Percentiles rank a stretch among this genome's conserved stretches.
These are phyloP conservation scores for Lithobates pipiens DNA, from an alignment of 2,797 vertebrate species.

Conservation along the genomic window DNA sequence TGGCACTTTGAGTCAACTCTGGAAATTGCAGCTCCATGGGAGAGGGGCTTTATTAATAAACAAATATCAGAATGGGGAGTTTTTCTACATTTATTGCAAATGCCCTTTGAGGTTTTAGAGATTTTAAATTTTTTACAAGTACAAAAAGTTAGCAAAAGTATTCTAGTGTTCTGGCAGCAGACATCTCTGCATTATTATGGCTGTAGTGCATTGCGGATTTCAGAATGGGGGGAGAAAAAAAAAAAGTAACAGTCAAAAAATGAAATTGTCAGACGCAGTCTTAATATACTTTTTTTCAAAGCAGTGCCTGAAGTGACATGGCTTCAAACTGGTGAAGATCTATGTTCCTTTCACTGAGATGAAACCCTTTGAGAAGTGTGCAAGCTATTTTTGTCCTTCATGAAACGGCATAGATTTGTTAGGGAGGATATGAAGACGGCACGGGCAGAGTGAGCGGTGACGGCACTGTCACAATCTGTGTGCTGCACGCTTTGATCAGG, in stretches of 20 bases:
- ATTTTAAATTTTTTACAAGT: neutral
- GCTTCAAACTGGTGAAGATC: conserved; percentile 9
- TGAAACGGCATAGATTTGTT: conserved; percentile 31
- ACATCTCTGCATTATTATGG: neutral
- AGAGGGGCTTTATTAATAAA: neutral
- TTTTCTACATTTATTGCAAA: neutral
- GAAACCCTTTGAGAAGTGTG: conserved; percentile 38
- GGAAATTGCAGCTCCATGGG: neutral
- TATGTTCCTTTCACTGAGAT: conserved; percentile 28
- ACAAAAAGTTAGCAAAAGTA: neutral
- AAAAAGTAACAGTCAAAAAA: conserved; percentile 2
- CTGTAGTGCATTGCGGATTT: neutral
- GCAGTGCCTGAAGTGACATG: conserved; percentile 19
- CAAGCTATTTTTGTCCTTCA: conserved; percentile 47
- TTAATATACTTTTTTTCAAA: conserved; percentile 45
- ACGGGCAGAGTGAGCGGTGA: neutral
- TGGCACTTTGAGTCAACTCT: neutral
- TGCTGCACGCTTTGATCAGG: conserved; percentile 45
- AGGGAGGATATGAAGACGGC: conserved; percentile 33
- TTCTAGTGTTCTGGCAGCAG: neutral
- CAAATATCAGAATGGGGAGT: neutral
- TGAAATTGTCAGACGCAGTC: conserved; percentile 1
- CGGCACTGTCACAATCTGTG: conserved; percentile 23
- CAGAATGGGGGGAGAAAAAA: neutral
- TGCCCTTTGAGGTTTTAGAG: neutral